Base-by-base conservation (phyloP, 2,797 vertebrate species). In the Sebastes taczanowskii region DNA sequence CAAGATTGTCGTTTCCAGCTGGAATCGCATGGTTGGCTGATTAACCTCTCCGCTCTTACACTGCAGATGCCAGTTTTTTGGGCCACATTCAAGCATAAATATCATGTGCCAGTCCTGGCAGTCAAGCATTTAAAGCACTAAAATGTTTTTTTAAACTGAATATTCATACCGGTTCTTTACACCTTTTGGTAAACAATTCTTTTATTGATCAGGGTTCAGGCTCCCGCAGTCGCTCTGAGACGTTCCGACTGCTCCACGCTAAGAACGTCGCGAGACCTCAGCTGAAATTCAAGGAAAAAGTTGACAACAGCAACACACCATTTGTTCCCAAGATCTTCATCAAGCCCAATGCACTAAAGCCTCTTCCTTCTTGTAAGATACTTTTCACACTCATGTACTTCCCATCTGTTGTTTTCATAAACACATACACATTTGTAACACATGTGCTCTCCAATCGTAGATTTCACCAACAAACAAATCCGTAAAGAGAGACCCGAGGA, bases 231-330 rank as follows among this genome's bases (percentile, higher is more conserved):
- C 96, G 94, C 6, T 88, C 95, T 0, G 97, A 97, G 94, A 99
- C 96, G 0, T 99, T 98, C 90, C 95, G 95, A 10, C 93, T 99
- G 65, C 96, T 99, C 69, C 98, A 99, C 0, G 98, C 98, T 74
- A 99, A 97, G 94, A 99, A 99, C 74, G 94, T 99, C 34, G 59
- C 92, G 42, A 95, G 99, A 38, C 99, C 99, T 6, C 99, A 99
- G 91, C 92, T 99, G 25, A 98, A 94, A 88, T 99, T 99, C 88
- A 97, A 89, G 56, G 98, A 99, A 56, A 99, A 97, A 85, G 92
- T 99, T 1, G 98, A 99, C 92, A 99, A 99, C 93, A 98, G 97
- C 93, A 99, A 99, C 91, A 98, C 97, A 0, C 99, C 98, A 0
- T 99, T 99, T 80, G 84, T 97, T 70, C 96, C 98, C 58, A 99